Evolutionary conservation across 2,113 vertebrate genomes (phyloP).

Genomic region (Uria aalge): DNA sequence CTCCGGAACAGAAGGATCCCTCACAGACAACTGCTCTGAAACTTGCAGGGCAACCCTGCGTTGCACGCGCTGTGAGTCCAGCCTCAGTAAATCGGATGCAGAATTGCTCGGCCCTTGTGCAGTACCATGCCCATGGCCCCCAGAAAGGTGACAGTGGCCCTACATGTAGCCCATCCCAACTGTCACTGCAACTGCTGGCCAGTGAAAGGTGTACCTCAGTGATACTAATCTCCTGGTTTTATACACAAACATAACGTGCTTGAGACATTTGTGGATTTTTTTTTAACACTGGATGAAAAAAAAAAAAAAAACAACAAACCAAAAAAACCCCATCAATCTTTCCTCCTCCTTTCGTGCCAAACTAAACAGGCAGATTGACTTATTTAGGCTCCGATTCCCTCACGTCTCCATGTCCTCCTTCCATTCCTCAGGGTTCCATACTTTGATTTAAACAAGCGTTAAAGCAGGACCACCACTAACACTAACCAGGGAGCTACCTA

Average conservation of each 20-base stretch:
- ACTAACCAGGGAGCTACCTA: rapidly evolving
- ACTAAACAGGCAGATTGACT: background rate
- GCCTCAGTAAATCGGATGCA: background rate
- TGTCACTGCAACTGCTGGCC: background rate
- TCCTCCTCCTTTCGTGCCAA: background rate
- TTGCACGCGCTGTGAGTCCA: rapidly evolving
- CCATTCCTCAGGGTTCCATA: background rate
- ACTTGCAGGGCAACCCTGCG: background rate
- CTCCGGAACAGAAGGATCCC: background rate
- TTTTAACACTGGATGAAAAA: background rate
- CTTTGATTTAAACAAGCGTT: background rate
- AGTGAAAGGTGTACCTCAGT: background rate
- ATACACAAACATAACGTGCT: background rate
- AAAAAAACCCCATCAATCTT: background rate
- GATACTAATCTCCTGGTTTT: background rate
- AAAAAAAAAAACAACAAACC: no score
- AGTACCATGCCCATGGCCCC: background rate
- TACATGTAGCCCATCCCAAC: background rate
- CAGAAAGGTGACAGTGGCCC: rapidly evolving
- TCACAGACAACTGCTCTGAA: background rate
- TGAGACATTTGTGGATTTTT: background rate
- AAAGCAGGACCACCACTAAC: background rate
- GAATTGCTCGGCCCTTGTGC: background rate
- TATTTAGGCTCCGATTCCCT: background rate
- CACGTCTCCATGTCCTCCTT: background rate